A percentile compares a stretch with the other conserved stretches of the same genome.
These are phyloP conservation scores for Patella ulyssiponensis DNA, from an alignment of 2,888 invertebrate genomes.

Conservation along the genomic window DNA sequence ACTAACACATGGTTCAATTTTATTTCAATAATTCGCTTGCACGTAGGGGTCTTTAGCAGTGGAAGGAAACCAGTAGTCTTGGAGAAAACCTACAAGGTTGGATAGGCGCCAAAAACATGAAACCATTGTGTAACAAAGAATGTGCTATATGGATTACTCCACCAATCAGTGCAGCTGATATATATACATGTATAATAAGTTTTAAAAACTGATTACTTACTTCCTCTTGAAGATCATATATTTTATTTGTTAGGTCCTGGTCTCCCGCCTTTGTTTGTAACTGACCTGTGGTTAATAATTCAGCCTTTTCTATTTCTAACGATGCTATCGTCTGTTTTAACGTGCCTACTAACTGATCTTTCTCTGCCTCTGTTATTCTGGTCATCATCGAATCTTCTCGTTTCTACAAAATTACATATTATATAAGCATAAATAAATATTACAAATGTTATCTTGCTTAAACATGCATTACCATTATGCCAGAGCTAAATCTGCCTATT, in stretches of 20 bases:
- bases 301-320: slow-evolving; percentile 92
- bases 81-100: no score
- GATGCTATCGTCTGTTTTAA: slow-evolving; percentile 93
- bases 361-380: slow-evolving; percentile 93
- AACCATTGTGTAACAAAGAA: no score
- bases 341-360: slow-evolving; percentile 93
- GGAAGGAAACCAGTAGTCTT: no score
- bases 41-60: no score
- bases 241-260: slow-evolving; percentile 91
- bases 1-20: no score
- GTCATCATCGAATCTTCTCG: slow-evolving; percentile 95
- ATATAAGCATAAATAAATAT: no score
- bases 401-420: slow-evolving; percentile 72
- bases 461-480: no score
- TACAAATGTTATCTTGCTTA: no score
- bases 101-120: not conserved
- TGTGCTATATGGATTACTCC: no score
- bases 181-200: not conserved
- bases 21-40: no score
- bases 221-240: slow-evolving; percentile 94
- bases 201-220: slow-evolving; percentile 73
- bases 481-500: no score
- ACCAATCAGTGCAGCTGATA: no score
- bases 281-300: slow-evolving; percentile 93
- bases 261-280: slow-evolving; percentile 86